These are phyloP conservation scores for Drosophila prosaltans DNA, from an alignment of 1,140 invertebrate species.

Conservation along the genomic window DNA sequence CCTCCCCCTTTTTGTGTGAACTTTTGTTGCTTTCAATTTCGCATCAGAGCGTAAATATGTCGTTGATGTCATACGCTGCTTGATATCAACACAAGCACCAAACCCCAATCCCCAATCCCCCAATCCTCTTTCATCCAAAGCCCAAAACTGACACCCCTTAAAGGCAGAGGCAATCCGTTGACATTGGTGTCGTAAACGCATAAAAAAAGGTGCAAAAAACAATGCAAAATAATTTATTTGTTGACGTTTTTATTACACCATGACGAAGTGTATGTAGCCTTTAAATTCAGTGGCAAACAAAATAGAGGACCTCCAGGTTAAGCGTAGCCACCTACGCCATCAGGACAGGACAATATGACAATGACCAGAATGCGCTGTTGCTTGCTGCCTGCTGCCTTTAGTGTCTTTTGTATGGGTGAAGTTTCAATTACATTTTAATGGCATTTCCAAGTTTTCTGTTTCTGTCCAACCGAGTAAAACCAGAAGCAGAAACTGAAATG, in stretches of 20 bases:
- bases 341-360: constrained; percentile 2
- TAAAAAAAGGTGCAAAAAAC: constrained; percentile 70
- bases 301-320: constrained; percentile 16
- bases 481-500: background rate
- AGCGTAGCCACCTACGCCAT: constrained; percentile 22
- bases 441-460: constrained; percentile 75
- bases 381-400: constrained; percentile 41
- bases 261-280: constrained; percentile 46
- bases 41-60: constrained; percentile 31
- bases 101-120: background rate
- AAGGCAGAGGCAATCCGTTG: constrained; percentile 34
- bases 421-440: constrained; percentile 83
- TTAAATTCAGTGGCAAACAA: constrained; percentile 43
- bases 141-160: background rate
- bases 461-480: constrained; percentile 15
- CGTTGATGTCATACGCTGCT: constrained; percentile 53
- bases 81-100: background rate
- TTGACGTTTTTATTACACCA: constrained; percentile 69
- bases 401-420: constrained; percentile 39
- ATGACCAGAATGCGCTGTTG: constrained; percentile 24
- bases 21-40: background rate
- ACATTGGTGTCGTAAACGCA: constrained; percentile 42
- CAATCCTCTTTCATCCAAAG: background rate
- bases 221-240: constrained; percentile 64
- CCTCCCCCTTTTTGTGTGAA: background rate